These are phyloP conservation scores for Condylura cristata DNA, from an alignment of 2,113 vertebrate species.

Conservation along the genomic window DNA sequence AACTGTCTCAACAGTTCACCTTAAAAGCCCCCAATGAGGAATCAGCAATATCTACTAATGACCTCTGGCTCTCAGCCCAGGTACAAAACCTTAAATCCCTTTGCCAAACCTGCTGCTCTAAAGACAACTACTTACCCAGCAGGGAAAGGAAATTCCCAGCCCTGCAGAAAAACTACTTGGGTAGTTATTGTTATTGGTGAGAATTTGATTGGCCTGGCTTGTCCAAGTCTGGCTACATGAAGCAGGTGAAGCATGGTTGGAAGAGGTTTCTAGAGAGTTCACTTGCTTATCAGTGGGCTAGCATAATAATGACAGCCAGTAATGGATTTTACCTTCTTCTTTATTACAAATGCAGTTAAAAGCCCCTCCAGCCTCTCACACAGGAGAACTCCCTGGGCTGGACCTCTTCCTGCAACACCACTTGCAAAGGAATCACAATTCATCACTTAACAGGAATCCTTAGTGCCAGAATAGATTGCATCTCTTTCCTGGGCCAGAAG, in stretches of 20 bases:
- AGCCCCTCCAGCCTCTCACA: not conserved
- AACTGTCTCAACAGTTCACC: not conserved
- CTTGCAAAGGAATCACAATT: not conserved
- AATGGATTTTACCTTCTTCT: constrained; percentile 73
- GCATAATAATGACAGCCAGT: constrained; percentile 73
- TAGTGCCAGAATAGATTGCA: constrained; percentile 24
- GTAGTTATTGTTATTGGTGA: not conserved
- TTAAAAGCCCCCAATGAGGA: not conserved
- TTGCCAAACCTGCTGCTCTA: not conserved
- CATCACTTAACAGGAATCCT: constrained; percentile 62
- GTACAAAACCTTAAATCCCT: not conserved
- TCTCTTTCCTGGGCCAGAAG: constrained; percentile 47
- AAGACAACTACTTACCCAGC: not conserved
- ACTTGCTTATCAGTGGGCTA: constrained; percentile 52
- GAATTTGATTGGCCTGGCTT: constrained; percentile 6
- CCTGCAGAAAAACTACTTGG: constrained; percentile 16
- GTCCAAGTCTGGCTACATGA: constrained; percentile 19
- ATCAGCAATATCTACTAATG: not conserved
- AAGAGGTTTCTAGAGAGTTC: constrained; percentile 34
- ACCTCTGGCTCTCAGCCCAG: not conserved
- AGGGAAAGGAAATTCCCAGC: not conserved
- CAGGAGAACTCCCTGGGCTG: constrained; percentile 50
- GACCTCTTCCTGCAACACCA: not conserved
- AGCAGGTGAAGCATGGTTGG: constrained; percentile 60
- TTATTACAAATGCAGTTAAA: constrained; percentile 60